Base-by-base conservation (phyloP, 2,113 vertebrate species). In the Burhinus bistriatus region DNA sequence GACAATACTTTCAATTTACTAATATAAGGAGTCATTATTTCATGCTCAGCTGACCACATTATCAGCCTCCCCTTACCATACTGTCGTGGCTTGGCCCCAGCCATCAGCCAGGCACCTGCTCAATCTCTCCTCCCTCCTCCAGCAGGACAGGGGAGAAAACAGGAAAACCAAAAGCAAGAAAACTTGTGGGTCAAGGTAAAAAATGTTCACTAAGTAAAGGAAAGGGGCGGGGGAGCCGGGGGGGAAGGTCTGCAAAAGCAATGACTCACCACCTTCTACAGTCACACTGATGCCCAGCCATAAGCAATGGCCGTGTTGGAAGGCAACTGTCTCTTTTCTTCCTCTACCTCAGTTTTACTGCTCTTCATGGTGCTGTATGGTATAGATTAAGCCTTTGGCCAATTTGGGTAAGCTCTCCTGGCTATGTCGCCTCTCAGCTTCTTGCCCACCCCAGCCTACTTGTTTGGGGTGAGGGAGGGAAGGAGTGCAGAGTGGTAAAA, bases 151-250 rank as follows among this genome's bases (percentile, higher is more conserved):
- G 38, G 19, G 22, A 68, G 32, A 89, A 27, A 69, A 54, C 2
- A 79, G 14, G 38, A 84, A 85, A 69, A 80, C 13, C 13, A 64
- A 69, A 84, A 69, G 13, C 32, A 42, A 62, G 36, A 62, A 64
- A 75, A 58, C 23, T 40, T 57, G 23, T 75, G 36, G 8, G 8
- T 45, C 25, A 38, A 42, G 38, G 18, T 76, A 54, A 65, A 76
- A 15, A 58, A 52, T 27, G 6, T 40, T 70, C 34, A 58, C 32
- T 2, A 69, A 27, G 14, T 69, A 22, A 79, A 79, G 34, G 8
- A 45, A 59, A 52, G 34, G 17, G 9, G 8, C 6, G 44, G 8
- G 5, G 2, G 6, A 3, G 12, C 5, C 9, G 15, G 21, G 3
- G 13, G 42, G 16, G 38, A 4, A 15, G 4, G 16, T 55, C 47